Evolutionary conservation across 2,113 vertebrate species (phyloP).

Genomic region (Castor canadensis): DNA sequence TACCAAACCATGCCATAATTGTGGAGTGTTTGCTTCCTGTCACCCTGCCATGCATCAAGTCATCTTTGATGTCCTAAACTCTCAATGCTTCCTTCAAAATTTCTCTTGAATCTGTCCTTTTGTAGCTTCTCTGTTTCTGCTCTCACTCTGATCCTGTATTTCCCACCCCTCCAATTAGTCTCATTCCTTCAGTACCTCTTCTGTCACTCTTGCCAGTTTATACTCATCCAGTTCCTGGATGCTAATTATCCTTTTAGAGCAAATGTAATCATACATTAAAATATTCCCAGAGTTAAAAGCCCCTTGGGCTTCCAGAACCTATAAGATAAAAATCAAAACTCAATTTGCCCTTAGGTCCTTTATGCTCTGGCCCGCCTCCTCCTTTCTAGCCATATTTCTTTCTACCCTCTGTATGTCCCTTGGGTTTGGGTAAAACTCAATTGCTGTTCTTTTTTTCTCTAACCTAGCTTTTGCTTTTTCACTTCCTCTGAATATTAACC

Average conservation of each 20-base stretch:
- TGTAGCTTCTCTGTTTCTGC: not conserved
- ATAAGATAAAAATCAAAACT: not conserved
- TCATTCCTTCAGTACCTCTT: not conserved
- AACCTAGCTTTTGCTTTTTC: not conserved
- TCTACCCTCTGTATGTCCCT: not conserved
- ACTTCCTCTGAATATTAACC: not conserved
- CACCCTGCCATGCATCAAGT: not conserved
- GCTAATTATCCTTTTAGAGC: constrained; percentile 25
- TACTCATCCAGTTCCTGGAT: not conserved
- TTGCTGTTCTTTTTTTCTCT: not conserved
- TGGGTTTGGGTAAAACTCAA: not conserved
- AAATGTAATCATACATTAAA: not conserved
- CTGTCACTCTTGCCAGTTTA: not conserved
- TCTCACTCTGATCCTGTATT: not conserved
- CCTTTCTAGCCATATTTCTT: not conserved
- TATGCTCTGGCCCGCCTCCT: not conserved
- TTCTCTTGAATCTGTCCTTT: not conserved
- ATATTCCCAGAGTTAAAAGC: not conserved
- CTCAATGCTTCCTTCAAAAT: not conserved
- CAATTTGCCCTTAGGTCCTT: not conserved
- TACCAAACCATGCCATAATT: not conserved
- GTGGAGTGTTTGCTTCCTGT: not conserved
- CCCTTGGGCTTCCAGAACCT: not conserved
- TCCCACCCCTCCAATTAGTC: not conserved
- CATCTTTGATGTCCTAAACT: not conserved